phyloP scores from a whole-genome alignment of 2,888 invertebrate genomes.

The Polylopha cassiicola region DNA sequence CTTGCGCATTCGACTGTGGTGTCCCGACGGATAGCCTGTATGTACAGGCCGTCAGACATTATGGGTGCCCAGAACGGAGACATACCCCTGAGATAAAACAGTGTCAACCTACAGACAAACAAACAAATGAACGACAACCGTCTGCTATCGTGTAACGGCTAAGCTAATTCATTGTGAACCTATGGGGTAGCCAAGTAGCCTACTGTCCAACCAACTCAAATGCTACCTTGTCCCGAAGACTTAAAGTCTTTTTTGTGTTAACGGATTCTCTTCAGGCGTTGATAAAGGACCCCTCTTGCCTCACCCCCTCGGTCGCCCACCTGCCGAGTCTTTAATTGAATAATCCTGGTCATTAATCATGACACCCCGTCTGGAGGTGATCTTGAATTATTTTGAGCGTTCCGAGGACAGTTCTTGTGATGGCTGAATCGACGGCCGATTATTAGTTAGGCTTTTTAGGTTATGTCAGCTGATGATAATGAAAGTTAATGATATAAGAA shows the following conservation, averaged over 20 bases:
- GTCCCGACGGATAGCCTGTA: no score
- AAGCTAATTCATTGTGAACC: constrained; percentile 50
- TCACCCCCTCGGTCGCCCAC: constrained; percentile 39
- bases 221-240: background rate
- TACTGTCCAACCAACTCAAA: no score
- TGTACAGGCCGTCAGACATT: no score
- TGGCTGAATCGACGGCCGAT: constrained; percentile 35
- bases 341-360: constrained; percentile 77
- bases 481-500: no score
- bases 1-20: no score
- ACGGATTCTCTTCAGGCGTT: constrained; percentile 49
- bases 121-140: constrained; percentile 38
- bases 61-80: constrained; percentile 2
- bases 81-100: constrained; percentile 14
- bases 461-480: no score
- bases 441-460: constrained; percentile 9
- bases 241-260: constrained; percentile 20
- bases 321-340: constrained; percentile 75
- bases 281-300: constrained; percentile 37
- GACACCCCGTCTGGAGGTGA: constrained; percentile 65
- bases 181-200: constrained; percentile 36
- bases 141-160: constrained; percentile 37
- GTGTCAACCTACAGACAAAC: constrained; percentile 32
- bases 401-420: constrained; percentile 26
- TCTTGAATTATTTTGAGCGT: constrained; percentile 68